phyloP scores from a whole-genome alignment of 2,113 vertebrate genomes.

The Sardina pilchardus region DNA sequence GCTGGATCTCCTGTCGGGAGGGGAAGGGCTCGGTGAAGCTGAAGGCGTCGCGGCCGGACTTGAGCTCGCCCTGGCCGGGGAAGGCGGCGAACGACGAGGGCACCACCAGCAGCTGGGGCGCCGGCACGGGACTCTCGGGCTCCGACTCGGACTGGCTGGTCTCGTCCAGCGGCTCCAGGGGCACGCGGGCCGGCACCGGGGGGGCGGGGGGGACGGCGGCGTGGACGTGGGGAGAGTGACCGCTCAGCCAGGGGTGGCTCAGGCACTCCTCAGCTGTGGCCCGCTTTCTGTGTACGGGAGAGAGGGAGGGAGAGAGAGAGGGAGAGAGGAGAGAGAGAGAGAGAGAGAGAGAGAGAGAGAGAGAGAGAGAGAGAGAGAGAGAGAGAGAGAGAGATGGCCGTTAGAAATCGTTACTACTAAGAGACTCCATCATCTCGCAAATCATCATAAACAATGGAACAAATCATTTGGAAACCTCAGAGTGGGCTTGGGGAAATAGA shows the following conservation, averaged over 20 bases:
- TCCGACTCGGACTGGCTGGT: conserved; percentile 72
- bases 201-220: conserved; percentile 17
- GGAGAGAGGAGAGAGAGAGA: background rate
- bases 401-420: background rate
- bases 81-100: conserved; percentile 62
- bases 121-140: conserved; percentile 67
- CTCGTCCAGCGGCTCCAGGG: conserved; percentile 60
- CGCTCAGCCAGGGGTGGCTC: conserved; percentile 75
- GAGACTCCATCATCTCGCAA: conserved; percentile 32
- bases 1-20: conserved; percentile 70
- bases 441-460: background rate
- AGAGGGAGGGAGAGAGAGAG: conserved; percentile 52
- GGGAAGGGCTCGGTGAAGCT: conserved; percentile 69
- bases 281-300: conserved; percentile 68
- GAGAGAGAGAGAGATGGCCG: background rate
- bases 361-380: conserved; percentile 42
- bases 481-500: background rate
- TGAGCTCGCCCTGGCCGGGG: conserved; percentile 69
- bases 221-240: conserved; percentile 34
- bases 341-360: conserved; percentile 45
- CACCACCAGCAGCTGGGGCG: conserved; percentile 67
- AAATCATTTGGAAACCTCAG: background rate
- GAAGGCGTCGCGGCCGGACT: conserved; percentile 68
- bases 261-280: conserved; percentile 76
- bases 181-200: conserved; percentile 28